Evolutionary conservation across 2,797 vertebrate species (phyloP), one percentile per base, ranked within the genome.

Genomic region (Salarias fasciatus): DNA sequence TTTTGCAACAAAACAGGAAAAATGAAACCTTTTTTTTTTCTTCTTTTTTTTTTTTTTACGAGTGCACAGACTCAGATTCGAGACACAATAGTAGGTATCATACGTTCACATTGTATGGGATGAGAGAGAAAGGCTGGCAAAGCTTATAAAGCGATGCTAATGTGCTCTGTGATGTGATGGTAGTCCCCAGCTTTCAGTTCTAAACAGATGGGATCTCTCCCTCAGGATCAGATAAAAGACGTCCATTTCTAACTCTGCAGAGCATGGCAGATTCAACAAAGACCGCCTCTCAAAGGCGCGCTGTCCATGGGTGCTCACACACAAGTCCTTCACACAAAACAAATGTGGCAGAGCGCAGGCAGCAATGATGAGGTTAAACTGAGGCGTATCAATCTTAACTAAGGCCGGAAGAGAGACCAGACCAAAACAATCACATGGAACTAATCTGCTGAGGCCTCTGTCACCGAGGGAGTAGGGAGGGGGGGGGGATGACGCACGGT

Each of bases 41-140:
- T 15, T 42, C 33, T 54, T 15, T 43, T 29, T 35, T 41, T 15
- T 15, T 42, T 33, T 54, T 15, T 31, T 8, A 29, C 47, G 42
- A 72, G 56, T 65, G 51, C 57, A 63, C 28, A 59, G 29, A 72
- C 65, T 82, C 31, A 64, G 61, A 72, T 78, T 64, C 31, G 53
- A 75, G 59, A 76, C 69, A 83, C 53, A 65, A 77, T 64, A 59
- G 68, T 72, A 50, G 69, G 50, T 66, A 63, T 78, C n/a, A 28
- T 68, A 69, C 65, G 67, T 89, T 89, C 90, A 91, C 89, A 89
- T 89, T 90, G 72, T 65, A 75, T 12, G 82, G 85, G 89, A 83
- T 64, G 67, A 75, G 60, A 65, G 79, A 63, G 79, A 61, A 43
- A 49, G 51, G 65, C 73, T 77, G 79, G 74, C 71, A 36, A 53